Conservation (phyloP, 2,888 invertebrate genomes). For the Perithous albicinctus region DNA sequence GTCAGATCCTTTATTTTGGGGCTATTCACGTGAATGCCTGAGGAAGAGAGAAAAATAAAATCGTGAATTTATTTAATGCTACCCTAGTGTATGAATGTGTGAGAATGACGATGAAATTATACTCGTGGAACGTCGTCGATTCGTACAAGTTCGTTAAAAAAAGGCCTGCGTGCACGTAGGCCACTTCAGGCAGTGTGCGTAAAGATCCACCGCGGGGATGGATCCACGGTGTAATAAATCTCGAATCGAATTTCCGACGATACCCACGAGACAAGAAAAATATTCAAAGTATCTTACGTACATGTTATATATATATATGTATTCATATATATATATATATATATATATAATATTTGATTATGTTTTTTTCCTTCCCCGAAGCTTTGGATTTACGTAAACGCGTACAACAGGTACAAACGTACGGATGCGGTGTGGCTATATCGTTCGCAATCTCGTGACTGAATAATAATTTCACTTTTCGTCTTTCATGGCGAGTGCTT, state of each 20-base stretch:
- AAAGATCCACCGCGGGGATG: slow-evolving; percentile 39
- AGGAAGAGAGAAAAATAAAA: no score
- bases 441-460: slow-evolving; percentile 37
- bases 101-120: slow-evolving; percentile 30
- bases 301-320: slow-evolving; percentile 43
- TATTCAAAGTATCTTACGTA: slow-evolving; percentile 59
- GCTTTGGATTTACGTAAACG: slow-evolving; percentile 9
- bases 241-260: slow-evolving; percentile 67
- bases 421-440: slow-evolving; percentile 40
- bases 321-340: no score
- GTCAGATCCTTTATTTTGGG: no score
- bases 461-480: slow-evolving; percentile 75
- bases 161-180: slow-evolving; percentile 75
- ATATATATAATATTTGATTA: slow-evolving; percentile 9
- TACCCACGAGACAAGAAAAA: slow-evolving; percentile 65
- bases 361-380: not conserved
- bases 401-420: slow-evolving; percentile 11
- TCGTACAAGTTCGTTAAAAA: slow-evolving; percentile 62
- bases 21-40: no score
- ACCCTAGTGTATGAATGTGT: not conserved
- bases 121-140: slow-evolving; percentile 60
- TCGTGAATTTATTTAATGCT: no score
- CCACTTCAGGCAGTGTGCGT: slow-evolving; percentile 77
- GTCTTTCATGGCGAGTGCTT: slow-evolving; percentile 73
- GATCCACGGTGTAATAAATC: slow-evolving; percentile 61